Evolutionary conservation across 2,113 vertebrate genomes (phyloP).

Genomic region (Rana temporaria): DNA sequence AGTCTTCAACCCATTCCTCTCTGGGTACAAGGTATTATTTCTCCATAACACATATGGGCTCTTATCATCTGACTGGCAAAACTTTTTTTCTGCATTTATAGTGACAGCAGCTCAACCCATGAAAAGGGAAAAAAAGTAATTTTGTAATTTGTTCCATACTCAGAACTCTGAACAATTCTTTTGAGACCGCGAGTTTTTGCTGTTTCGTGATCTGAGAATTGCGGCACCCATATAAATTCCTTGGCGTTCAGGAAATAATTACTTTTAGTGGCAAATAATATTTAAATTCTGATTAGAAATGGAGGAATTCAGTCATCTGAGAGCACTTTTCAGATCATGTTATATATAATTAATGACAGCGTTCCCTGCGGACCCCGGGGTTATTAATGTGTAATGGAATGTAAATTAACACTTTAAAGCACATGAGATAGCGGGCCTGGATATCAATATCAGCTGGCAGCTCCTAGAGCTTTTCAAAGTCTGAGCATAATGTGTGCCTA

Average conservation of each 20-base stretch:
- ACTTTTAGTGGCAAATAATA: constrained; percentile 46
- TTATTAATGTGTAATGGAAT: constrained; percentile 44
- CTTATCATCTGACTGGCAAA: too few species aligned
- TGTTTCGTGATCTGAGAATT: not conserved
- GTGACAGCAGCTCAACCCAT: too few species aligned
- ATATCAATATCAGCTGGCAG: constrained; percentile 17
- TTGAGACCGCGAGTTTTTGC: not conserved
- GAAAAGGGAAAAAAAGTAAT: too few species aligned
- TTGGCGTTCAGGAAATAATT: constrained; percentile 27
- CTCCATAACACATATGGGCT: too few species aligned
- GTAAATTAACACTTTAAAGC: constrained; percentile 46
- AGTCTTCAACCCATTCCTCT: too few species aligned
- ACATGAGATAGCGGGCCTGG: not conserved
- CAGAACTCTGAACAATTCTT: not conserved
- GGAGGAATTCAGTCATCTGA: constrained; percentile 24
- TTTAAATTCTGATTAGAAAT: constrained; percentile 44
- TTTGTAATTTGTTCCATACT: not conserved
- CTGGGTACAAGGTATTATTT: too few species aligned
- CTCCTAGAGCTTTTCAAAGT: not conserved
- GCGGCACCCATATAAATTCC: constrained; percentile 7
- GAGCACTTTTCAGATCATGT: constrained; percentile 42
- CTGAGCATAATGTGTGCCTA: not conserved
- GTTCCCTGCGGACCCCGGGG: constrained; percentile 14
- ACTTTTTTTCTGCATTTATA: too few species aligned
- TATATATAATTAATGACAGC: constrained; percentile 48